Conservation (phyloP, 2,888 invertebrate species). For the Drosophila merina region DNA sequence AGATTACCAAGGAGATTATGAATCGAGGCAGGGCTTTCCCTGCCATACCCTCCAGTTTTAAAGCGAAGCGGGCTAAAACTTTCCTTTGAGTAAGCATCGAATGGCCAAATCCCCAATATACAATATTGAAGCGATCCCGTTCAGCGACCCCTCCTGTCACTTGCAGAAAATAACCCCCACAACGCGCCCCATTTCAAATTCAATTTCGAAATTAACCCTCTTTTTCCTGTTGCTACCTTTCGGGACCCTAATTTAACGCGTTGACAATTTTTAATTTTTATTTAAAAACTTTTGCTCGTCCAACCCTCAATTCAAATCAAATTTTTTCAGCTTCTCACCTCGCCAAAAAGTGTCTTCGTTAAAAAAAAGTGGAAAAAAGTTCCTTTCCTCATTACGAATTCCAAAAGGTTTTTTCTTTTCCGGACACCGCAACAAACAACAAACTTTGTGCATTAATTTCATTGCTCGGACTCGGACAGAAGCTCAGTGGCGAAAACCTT, state of each 20-base stretch:
- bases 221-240: constrained; percentile 16
- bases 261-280: constrained; percentile 79
- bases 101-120: constrained; percentile 13
- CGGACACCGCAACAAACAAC: constrained; percentile 47
- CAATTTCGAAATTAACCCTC: constrained; percentile 55
- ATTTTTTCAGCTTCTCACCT: constrained; percentile 45
- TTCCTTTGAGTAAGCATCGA: constrained; percentile 13
- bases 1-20: constrained; percentile 82
- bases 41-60: constrained; percentile 29
- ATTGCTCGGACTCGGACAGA: constrained; percentile 65
- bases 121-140: not conserved
- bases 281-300: constrained; percentile 72
- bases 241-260: constrained; percentile 78
- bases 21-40: constrained; percentile 55
- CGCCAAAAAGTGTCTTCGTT: constrained; percentile 23
- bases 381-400: constrained; percentile 70
- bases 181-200: constrained; percentile 57
- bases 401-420: constrained; percentile 51
- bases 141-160: constrained; percentile 51
- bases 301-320: constrained; percentile 61
- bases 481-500: constrained; percentile 55
- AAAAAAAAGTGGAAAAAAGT: constrained; percentile 20
- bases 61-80: constrained; percentile 1
- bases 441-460: constrained; percentile 79
- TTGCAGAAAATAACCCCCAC: constrained; percentile 8